Percentiles rank a stretch among this genome's conserved stretches.
Conservation (phyloP, 2,797 vertebrate species). For the Microctenopoma lineatum region DNA sequence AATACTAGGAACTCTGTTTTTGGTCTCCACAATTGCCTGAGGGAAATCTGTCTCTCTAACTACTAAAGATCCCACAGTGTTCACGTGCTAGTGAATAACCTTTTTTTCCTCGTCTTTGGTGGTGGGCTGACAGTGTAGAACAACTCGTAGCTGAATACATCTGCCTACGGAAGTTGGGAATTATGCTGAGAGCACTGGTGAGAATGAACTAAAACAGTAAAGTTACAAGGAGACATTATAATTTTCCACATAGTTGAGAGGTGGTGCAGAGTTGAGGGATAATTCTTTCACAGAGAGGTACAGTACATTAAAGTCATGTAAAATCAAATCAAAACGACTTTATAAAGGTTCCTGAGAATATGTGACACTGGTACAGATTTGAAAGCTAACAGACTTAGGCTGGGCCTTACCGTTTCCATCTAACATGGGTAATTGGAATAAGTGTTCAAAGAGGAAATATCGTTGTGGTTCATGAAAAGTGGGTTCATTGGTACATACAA, state of each 20-base stretch:
- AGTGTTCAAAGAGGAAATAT: conserved; percentile 29
- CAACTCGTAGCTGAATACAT: background rate
- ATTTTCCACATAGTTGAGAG: no score
- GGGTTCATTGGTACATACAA: conserved; percentile 56
- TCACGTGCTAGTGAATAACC: background rate
- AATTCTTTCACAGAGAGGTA: background rate
- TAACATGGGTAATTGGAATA: conserved; percentile 13
- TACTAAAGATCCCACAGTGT: conserved; percentile 11
- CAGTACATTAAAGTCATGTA: background rate
- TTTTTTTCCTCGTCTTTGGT: conserved; percentile 10
- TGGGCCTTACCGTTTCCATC: conserved; percentile 6
- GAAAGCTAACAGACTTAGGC: background rate
- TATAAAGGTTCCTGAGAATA: background rate
- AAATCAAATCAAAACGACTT: conserved; percentile 8
- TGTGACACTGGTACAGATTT: conserved; percentile 11
- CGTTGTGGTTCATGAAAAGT: conserved; percentile 35
- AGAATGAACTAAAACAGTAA: background rate
- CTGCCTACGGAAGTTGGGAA: background rate
- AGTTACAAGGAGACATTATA: background rate
- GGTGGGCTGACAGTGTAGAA: background rate
- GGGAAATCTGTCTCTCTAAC: background rate
- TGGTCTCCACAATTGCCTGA: background rate
- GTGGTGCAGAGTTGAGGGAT: background rate
- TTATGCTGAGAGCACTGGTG: background rate
- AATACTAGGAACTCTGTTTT: background rate